Percentiles rank a stretch among this genome's conserved stretches.
Conservation (phyloP, 2,113 vertebrate genomes). For the Spilogale gracilis region DNA sequence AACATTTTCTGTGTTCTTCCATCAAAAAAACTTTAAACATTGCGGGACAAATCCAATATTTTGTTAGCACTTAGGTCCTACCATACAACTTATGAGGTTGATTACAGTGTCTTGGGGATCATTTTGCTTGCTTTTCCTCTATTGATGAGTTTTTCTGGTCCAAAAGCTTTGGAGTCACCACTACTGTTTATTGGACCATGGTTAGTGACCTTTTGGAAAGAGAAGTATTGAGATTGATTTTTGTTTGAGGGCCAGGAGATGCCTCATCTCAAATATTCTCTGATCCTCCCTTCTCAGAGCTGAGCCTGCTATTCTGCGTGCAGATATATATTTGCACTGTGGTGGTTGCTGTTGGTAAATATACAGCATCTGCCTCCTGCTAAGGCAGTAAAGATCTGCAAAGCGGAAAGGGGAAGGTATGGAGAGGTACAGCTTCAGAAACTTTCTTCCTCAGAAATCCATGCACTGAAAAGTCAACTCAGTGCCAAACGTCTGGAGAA, state of each 20-base stretch:
- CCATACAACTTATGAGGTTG: not conserved
- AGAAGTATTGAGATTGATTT: slow-evolving; percentile 49
- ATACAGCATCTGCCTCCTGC: not conserved
- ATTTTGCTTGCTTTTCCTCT: not conserved
- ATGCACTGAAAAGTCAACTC: not conserved
- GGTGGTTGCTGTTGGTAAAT: not conserved
- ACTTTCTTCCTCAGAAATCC: not conserved
- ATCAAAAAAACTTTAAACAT: not conserved
- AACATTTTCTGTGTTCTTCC: not conserved
- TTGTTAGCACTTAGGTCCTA: not conserved
- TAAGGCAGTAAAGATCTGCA: not conserved
- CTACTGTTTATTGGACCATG: not conserved
- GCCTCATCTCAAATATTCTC: slow-evolving; percentile 20
- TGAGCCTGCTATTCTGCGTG: not conserved
- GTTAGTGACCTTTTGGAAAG: not conserved
- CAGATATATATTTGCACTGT: not conserved
- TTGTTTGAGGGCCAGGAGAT: not conserved
- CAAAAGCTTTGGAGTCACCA: not conserved
- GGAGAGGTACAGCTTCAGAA: not conserved
- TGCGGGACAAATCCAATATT: not conserved
- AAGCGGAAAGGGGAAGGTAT: not conserved
- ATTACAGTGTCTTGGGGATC: not conserved
- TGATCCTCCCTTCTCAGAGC: not conserved
- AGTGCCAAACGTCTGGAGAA: not conserved
- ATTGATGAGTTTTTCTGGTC: not conserved